Evolutionary conservation across 2,797 vertebrate species (phyloP), one percentile per base, ranked within the genome.

Genomic region (Pseudochromis fuscus): DNA sequence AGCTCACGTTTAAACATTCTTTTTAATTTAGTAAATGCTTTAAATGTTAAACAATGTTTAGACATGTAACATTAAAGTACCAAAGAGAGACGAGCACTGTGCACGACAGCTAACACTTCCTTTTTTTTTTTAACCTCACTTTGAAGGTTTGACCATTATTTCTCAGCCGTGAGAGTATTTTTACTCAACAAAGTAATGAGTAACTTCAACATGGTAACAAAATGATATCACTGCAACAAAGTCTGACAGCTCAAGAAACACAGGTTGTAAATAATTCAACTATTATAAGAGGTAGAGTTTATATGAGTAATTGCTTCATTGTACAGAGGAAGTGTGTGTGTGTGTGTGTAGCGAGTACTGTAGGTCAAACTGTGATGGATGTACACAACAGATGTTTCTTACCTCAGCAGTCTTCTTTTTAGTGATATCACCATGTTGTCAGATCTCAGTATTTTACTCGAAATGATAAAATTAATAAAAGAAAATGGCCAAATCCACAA

Each of bases 11-110:
- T 78, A 35, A 57, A 58, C 25, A 67, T 23, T 3, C 16, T 72
- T 75, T 87, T 87, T 87, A 77, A 85, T 87, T 88, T 42, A 81
- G 59, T 58, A 61, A 67, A 56, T 48, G 27, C 53, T 61, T n/a
- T n/a, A n/a, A n/a, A n/a, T 77, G 69, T 88, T 87, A 85, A 70
- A 85, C 72, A 82, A 67, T 35, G 28, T 72, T 76, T 66, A 82
- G 73, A 77, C 81, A 75, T 56, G n/a, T 44, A 53, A 82, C 70
- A 86, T 61, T 66, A 23, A 74, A 65, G 55, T 65, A 81, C 75
- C 55, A 62, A 56, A 57, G 49, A 21, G 52, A 70, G 63, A 56
- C 42, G n/a, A 72, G 49, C 50, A 33, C 50, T 58, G 33, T n/a
- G n/a, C n/a, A n/a, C n/a, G n/a, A n/a, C n/a, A n/a, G n/a, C n/a